These are phyloP conservation scores for Brachylomia viminalis DNA, from an alignment of 2,888 invertebrate genomes.

Conservation along the genomic window DNA sequence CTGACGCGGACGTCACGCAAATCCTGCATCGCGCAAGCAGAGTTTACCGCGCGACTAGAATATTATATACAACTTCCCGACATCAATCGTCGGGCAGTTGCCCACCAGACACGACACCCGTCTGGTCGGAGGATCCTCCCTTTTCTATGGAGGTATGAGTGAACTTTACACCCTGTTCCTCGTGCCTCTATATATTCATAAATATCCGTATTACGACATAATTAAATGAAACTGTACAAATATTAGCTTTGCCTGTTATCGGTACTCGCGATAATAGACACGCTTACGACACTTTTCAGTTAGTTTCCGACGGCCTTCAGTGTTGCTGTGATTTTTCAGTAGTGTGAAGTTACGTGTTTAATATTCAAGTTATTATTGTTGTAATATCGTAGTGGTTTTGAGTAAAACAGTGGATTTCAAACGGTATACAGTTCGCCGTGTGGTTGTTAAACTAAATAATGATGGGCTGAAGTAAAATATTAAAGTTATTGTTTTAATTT, in stretches of 20 bases:
- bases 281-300: conserved; percentile 51
- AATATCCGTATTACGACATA: conserved; percentile 16
- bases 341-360: neutral
- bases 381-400: neutral
- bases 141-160: no score
- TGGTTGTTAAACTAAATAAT: neutral
- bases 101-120: no score
- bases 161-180: no score
- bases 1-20: no score
- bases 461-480: neutral
- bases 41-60: no score
- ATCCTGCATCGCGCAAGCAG: no score
- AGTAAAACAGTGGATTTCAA: neutral
- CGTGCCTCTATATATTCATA: no score
- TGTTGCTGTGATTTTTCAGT: conserved; percentile 40
- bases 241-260: conserved; percentile 58
- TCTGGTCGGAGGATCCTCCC: no score
- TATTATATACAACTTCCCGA: no score
- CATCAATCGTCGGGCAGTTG: no score
- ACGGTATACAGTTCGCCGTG: neutral
- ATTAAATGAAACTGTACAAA: conserved; percentile 30
- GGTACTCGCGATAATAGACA: conserved; percentile 41
- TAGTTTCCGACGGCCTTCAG: conserved; percentile 45
- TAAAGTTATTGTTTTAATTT: no score
- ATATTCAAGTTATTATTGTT: conserved; percentile 1